Evolutionary conservation across 2,797 vertebrate species (phyloP), one percentile per base, ranked within the genome.

Genomic region (Anolis apletophallus): DNA sequence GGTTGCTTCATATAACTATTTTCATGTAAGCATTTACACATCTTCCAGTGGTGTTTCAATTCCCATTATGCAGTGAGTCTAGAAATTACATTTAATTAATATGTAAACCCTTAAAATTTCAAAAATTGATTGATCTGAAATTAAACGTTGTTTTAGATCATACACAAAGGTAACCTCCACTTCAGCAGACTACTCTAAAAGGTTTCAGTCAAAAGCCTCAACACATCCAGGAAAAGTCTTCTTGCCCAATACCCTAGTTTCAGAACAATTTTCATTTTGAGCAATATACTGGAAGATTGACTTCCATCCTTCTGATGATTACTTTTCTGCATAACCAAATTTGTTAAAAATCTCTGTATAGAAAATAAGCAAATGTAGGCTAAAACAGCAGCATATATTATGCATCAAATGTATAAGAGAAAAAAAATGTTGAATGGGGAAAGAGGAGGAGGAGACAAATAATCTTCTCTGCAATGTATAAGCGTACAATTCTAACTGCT

Each of bases 221-320:
- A 85, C 57, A 85, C n/a, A 34, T 17, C 11, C 81, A 86, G 85
- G 67, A 89, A 16, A 0, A 12, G 57, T 87, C 4, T 50, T 81
- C 40, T 55, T 93, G 89, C 55, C 81, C 57, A 85, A 87, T 46
- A 55, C 50, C 85, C 59, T 87, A 14, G 29, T 86, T 90, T 81
- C 89, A 88, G 91, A 90, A 88, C 40, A 91, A 91, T 90, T 88
- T 86, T 67, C 21, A 83, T 80, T 90, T 83, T 84, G 92, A 80
- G 80, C 83, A 81, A 90, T 86, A 84, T 85, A 85, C 50, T 86
- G 87, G 84, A 78, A 75, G 0, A 88, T 92, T 91, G 92, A 91
- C 91, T 95, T 93, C 84, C 89, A 91, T 21, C 4, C 71, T 94
- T 91, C 92, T 94, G 89, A 94, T 94, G 94, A 93, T 89, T 95